These are phyloP conservation scores for Neodiprion pinetum DNA, from an alignment of 1,140 invertebrate genomes.

Conservation along the genomic window DNA sequence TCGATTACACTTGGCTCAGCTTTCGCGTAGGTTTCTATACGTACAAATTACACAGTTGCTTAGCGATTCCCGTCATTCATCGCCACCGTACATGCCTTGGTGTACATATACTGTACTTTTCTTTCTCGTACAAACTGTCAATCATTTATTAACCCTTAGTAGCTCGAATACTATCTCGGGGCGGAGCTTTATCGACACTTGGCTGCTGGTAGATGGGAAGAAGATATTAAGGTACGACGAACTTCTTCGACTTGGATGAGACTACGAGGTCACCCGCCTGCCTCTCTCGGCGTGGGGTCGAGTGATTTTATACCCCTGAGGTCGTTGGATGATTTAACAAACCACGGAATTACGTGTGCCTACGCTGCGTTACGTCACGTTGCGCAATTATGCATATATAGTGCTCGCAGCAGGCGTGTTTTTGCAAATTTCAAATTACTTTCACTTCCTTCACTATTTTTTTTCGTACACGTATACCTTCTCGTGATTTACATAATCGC, in stretches of 20 bases:
- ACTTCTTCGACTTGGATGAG: background rate
- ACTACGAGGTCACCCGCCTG: background rate
- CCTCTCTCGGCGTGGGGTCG: background rate
- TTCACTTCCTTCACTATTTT: too few relatives aligned
- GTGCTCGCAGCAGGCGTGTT: too few relatives aligned
- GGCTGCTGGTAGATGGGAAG: background rate
- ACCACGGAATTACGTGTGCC: background rate
- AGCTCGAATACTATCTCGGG: background rate
- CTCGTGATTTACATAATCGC: too few relatives aligned
- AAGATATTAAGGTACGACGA: background rate
- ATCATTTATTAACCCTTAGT: background rate
- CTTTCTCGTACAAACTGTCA: background rate
- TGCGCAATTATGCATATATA: background rate
- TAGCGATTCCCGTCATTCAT: background rate
- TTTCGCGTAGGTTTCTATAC: too few relatives aligned
- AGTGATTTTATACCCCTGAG: background rate
- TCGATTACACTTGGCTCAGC: too few relatives aligned
- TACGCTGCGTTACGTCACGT: background rate
- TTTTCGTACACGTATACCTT: too few relatives aligned
- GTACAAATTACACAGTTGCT: background rate
- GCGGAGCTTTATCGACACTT: background rate
- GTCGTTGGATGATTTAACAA: background rate
- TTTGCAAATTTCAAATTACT: too few relatives aligned
- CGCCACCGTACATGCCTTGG: background rate
- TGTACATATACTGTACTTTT: too few relatives aligned